Conservation (phyloP, 2,113 vertebrate species). For the Platichthys flesus region DNA sequence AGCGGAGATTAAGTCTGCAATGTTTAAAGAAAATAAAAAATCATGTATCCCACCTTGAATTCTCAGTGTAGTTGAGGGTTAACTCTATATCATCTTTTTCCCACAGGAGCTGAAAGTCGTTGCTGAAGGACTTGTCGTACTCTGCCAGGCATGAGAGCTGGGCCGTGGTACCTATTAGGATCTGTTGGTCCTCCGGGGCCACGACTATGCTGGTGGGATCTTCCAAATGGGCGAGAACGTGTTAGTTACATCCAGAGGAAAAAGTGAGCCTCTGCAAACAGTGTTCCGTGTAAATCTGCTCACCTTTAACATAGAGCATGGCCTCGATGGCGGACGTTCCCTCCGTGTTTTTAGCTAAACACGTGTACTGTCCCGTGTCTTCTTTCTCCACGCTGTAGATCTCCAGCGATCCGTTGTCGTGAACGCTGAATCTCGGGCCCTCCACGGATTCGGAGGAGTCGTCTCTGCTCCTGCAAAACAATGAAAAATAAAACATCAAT, state of each 20-base stretch:
- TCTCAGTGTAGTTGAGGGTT: slow-evolving; percentile 82
- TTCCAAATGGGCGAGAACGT: slow-evolving; percentile 61
- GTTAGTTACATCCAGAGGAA: slow-evolving; percentile 52
- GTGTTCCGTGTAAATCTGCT: slow-evolving; percentile 30
- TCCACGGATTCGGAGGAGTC: slow-evolving; percentile 83
- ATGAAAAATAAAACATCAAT: neutral
- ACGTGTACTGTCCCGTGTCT: slow-evolving; percentile 89
- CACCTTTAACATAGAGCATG: slow-evolving; percentile 90
- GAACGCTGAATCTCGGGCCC: slow-evolving; percentile 72
- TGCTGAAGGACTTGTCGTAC: slow-evolving; percentile 88
- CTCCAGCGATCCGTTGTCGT: slow-evolving; percentile 88
- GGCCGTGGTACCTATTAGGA: slow-evolving; percentile 84
- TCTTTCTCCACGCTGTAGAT: slow-evolving; percentile 80
- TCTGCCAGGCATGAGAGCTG: slow-evolving; percentile 87
- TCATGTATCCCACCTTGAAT: slow-evolving; percentile 82
- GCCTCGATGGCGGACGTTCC: slow-evolving; percentile 87
- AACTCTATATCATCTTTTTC: slow-evolving; percentile 86
- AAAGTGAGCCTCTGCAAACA: neutral
- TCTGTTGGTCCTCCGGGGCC: slow-evolving; percentile 83
- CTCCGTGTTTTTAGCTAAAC: slow-evolving; percentile 87
- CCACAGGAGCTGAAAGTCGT: slow-evolving; percentile 90
- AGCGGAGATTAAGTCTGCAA: slow-evolving; percentile 8
- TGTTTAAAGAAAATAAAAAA: neutral
- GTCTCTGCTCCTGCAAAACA: slow-evolving; percentile 85
- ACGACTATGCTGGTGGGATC: slow-evolving; percentile 88